Percentiles rank a stretch among this genome's conserved stretches.
These are phyloP conservation scores for Orthosia incerta DNA, from an alignment of 2,888 invertebrate species.

Conservation along the genomic window DNA sequence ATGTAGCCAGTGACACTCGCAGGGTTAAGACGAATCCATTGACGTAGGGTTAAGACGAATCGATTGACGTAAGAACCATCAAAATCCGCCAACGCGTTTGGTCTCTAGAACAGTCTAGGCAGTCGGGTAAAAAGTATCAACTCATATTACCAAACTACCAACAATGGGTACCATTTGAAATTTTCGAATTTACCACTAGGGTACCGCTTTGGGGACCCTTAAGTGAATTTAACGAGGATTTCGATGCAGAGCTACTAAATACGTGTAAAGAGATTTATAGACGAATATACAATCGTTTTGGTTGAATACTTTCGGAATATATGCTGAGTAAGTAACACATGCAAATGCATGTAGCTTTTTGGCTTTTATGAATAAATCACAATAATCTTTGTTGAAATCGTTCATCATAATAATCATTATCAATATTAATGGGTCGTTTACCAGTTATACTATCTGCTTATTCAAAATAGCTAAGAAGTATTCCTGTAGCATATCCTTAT, in stretches of 20 bases:
- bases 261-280: background rate
- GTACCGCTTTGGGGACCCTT: background rate
- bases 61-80: no score
- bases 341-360: background rate
- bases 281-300: background rate
- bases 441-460: constrained; percentile 9
- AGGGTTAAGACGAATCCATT: no score
- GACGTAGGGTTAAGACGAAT: no score
- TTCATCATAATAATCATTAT: background rate
- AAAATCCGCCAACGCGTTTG: no score
- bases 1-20: no score
- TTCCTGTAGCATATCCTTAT: constrained; percentile 43
- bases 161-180: background rate
- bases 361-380: background rate
- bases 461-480: constrained; percentile 42
- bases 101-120: no score
- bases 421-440: constrained; percentile 3
- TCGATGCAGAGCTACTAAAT: background rate
- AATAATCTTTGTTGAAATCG: no score
- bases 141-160: background rate
- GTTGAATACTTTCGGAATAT: background rate
- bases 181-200: background rate
- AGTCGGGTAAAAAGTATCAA: no score
- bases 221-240: background rate
- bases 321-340: background rate